These are phyloP conservation scores for Mesochorus sp. DNA, from an alignment of 2,888 invertebrate genomes.

Conservation along the genomic window DNA sequence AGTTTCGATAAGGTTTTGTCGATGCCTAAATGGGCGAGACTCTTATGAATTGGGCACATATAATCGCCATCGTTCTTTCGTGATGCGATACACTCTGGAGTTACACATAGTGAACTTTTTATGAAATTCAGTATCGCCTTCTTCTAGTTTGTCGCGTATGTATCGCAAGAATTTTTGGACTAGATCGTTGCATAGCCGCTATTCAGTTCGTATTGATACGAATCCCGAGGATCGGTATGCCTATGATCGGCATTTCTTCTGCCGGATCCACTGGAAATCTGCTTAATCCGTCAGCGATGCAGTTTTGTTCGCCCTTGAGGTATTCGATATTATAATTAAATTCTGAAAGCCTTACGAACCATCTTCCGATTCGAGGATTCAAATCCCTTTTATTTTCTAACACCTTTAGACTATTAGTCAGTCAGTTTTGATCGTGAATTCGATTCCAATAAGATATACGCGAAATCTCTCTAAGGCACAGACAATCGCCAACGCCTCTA, in stretches of 20 bases:
- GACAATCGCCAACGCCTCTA: slow-evolving; percentile 76
- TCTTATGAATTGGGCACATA: slow-evolving; percentile 54
- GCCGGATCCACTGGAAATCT: slow-evolving; percentile 59
- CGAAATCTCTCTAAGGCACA: slow-evolving; percentile 52
- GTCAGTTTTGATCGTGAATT: slow-evolving; percentile 67
- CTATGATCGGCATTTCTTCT: slow-evolving; percentile 48
- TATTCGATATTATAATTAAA: slow-evolving; percentile 63
- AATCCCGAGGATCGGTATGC: slow-evolving; percentile 57
- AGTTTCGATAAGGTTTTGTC: slow-evolving; percentile 56
- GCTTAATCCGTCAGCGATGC: slow-evolving; percentile 61
- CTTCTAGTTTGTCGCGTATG: slow-evolving; percentile 53
- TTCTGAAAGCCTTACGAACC: slow-evolving; percentile 58
- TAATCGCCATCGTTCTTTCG: slow-evolving; percentile 46
- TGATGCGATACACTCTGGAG: slow-evolving; percentile 53
- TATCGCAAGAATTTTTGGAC: slow-evolving; percentile 40
- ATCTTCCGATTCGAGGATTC: slow-evolving; percentile 45
- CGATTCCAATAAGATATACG: slow-evolving; percentile 54
- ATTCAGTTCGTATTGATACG: slow-evolving; percentile 57
- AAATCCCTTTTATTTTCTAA: slow-evolving; percentile 30
- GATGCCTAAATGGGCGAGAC: slow-evolving; percentile 52
- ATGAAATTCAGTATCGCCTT: slow-evolving; percentile 46
- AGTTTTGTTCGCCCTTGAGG: slow-evolving; percentile 60
- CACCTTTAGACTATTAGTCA: slow-evolving; percentile 50
- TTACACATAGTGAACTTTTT: slow-evolving; percentile 54
- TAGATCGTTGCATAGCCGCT: slow-evolving; percentile 47